These are phyloP conservation scores for Lepidostoma basale DNA, from an alignment of 1,140 invertebrate genomes.

Conservation along the genomic window DNA sequence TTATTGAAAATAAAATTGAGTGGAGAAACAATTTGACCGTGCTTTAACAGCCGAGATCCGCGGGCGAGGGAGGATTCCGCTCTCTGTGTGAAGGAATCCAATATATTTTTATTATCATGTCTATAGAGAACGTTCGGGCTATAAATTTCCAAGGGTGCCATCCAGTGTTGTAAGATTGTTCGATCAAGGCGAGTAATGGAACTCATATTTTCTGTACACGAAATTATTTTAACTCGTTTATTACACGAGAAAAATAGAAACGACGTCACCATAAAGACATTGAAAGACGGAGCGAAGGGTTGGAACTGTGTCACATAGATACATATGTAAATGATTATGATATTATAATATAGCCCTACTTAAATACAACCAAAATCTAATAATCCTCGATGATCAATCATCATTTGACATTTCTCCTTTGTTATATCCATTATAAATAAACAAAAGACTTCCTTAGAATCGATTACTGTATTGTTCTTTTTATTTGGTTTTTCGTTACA, in stretches of 20 bases:
- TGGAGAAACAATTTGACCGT: constrained; percentile 15
- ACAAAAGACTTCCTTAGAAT: no score
- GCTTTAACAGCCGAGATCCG: neutral
- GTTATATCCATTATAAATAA: no score
- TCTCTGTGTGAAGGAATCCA: constrained; percentile 17
- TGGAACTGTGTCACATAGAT: no score
- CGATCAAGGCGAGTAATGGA: constrained; percentile 26
- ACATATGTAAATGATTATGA: no score
- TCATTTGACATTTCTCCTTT: no score
- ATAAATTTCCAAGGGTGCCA: constrained; percentile 28
- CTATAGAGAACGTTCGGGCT: constrained; percentile 1
- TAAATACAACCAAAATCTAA: no score
- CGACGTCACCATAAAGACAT: neutral
- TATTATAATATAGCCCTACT: no score
- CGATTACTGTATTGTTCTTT: no score
- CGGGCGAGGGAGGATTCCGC: neutral
- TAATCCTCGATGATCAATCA: no score
- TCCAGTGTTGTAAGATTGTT: constrained; percentile 26
- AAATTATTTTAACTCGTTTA: constrained; percentile 1
- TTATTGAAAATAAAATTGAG: constrained; percentile 29
- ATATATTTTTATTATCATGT: constrained; percentile 32
- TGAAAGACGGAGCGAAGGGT: no score
- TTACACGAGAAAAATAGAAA: neutral
- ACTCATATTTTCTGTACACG: constrained; percentile 11
- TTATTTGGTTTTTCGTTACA: no score